Evolutionary conservation across 1,140 invertebrate genomes (phyloP).

Genomic region (Microplitis demolitor): DNA sequence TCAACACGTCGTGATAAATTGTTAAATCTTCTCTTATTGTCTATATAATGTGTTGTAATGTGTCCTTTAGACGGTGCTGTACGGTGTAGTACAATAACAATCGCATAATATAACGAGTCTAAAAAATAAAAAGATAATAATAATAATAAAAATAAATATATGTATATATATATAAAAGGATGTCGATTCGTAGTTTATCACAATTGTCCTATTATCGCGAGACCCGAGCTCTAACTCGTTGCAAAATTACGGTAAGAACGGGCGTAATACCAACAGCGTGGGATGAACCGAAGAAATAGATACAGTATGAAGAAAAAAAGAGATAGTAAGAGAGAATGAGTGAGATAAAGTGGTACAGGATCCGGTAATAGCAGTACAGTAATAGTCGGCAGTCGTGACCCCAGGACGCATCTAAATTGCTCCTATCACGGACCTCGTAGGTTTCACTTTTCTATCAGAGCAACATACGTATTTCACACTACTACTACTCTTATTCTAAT

Average conservation of each 20-base stretch:
- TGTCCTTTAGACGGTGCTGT: no score
- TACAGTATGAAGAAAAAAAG: not conserved
- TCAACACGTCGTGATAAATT: not conserved
- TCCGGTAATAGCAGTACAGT: constrained; percentile 53
- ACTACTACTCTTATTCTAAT: not conserved
- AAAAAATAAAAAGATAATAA: no score
- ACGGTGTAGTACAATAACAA: no score
- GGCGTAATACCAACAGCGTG: constrained; percentile 27
- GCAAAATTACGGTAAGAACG: constrained; percentile 11
- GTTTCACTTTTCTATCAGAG: constrained; percentile 40
- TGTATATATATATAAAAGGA: not conserved
- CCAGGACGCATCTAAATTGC: constrained; percentile 50
- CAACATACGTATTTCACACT: not conserved
- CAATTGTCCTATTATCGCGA: constrained; percentile 17
- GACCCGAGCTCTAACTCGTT: not conserved
- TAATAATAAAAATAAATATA: not conserved
- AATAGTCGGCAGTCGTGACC: constrained; percentile 49
- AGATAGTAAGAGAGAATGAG: not conserved
- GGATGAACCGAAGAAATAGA: constrained; percentile 3
- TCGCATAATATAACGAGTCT: not conserved
- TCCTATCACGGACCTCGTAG: constrained; percentile 34
- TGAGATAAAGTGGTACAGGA: constrained; percentile 33
- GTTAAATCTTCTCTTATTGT: not conserved
- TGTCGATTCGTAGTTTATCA: constrained; percentile 13
- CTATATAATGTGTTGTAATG: no score